Evolutionary conservation across 2,797 vertebrate species (phyloP), one percentile per base, ranked within the genome.

Genomic region (Cichlasoma orientale): DNA sequence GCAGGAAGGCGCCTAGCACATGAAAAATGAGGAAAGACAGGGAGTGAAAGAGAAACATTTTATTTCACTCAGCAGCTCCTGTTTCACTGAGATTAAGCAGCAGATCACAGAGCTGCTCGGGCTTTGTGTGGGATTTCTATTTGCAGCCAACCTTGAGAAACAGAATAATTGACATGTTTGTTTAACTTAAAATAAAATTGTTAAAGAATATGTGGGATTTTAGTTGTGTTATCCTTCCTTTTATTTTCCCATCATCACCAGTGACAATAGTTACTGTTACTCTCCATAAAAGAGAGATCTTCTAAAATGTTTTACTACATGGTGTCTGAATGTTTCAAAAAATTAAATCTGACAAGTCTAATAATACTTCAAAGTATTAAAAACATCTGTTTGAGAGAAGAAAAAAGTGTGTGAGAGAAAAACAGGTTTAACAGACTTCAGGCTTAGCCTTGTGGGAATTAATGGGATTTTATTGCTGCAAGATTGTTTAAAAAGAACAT

Each of bases 181-280:
- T 14, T 6, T 44, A 16, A 44, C 41, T 14, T 44, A 44, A 44
- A 14, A 44, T 44, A 44, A 44, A 44, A 44, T 2, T 44, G 41
- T 6, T 44, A 44, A 59, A 19, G 10, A 21, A 36, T 36, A 21
- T 50, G 7, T 47, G 44, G 16, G 0, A 5, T 33, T 3, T 0
- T 58, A 59, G 21, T 8, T 23, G 21, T 0, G 23, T 61, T 23
- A 7, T 23, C 8, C 19, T 4, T 2, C 8, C 2, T 3, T 23
- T 23, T 38, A 9, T 16, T 21, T 38, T 21, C 13, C n/a, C 23
- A 36, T 4, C 23, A 41, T 16, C 14, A 61, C 33, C 16, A 9
- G 4, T 18, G 7, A 23, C n/a, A 63, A 23, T 4, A 41, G 13
- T 25, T 44, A 63, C n/a, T 9, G 10, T n/a, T 53, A 53, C 7